phyloP scores from a whole-genome alignment of 2,113 vertebrate species.

The Amphiprion ocellaris region DNA sequence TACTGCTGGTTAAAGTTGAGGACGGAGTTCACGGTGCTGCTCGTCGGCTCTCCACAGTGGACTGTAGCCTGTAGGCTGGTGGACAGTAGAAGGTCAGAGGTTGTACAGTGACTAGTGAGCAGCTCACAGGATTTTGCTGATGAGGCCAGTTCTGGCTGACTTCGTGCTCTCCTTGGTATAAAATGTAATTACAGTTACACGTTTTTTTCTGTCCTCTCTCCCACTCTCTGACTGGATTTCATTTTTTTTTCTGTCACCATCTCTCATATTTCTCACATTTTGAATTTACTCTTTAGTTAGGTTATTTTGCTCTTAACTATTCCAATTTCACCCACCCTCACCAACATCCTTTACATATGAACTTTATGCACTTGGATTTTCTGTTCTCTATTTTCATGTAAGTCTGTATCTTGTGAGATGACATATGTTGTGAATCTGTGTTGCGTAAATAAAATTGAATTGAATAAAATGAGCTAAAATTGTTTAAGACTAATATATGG shows the following conservation, averaged over 20 bases:
- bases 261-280: neutral
- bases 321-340: neutral
- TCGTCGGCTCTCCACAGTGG: neutral
- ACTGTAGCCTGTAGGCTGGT: slow-evolving; percentile 13
- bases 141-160: slow-evolving; percentile 45
- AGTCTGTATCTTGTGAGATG: no score
- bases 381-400: no score
- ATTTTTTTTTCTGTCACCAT: slow-evolving; percentile 1
- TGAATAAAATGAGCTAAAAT: no score
- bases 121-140: slow-evolving; percentile 73
- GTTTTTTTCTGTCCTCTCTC: slow-evolving; percentile 5
- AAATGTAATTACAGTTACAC: slow-evolving; percentile 70
- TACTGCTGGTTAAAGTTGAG: slow-evolving; percentile 53
- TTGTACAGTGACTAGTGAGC: slow-evolving; percentile 75
- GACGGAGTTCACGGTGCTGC: slow-evolving; percentile 31
- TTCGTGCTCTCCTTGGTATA: slow-evolving; percentile 61
- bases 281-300: neutral
- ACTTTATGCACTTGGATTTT: neutral
- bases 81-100: slow-evolving; percentile 72
- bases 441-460: no score
- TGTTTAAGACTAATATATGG: no score
- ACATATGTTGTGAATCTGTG: no score
- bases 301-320: neutral
- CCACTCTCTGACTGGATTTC: neutral
- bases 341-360: neutral